These are phyloP conservation scores for Amblyraja radiata DNA, from an alignment of 2,797 vertebrate species.

Conservation along the genomic window DNA sequence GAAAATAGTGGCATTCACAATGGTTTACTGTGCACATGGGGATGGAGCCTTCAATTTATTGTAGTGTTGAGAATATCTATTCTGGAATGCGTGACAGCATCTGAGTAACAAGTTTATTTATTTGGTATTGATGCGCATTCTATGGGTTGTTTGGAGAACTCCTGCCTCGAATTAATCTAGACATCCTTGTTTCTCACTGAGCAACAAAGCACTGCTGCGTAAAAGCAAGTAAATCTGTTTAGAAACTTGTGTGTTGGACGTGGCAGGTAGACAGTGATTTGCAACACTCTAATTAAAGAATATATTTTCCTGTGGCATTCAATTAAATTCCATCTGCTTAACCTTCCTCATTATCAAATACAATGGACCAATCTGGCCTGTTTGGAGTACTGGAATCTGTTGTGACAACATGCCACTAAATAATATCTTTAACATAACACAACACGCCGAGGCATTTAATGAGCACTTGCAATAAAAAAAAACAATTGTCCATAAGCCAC, in stretches of 20 bases:
- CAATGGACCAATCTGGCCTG: neutral
- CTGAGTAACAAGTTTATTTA: too few species aligned
- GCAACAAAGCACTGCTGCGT: too few species aligned
- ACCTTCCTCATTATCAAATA: neutral
- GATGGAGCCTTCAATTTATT: neutral
- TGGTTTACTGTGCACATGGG: neutral
- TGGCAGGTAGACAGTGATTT: neutral
- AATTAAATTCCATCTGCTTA: neutral
- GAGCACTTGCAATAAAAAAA: too few species aligned
- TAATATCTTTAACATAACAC: too few species aligned
- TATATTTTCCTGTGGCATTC: neutral
- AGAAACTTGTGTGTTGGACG: too few species aligned
- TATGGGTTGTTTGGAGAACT: too few species aligned
- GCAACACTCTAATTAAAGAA: neutral
- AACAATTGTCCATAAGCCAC: too few species aligned
- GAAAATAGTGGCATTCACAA: neutral
- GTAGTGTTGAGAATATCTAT: neutral
- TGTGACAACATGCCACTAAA: neutral
- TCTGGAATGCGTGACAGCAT: neutral
- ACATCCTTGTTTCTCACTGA: too few species aligned
- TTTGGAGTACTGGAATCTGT: neutral
- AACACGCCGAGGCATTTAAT: too few species aligned
- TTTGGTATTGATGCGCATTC: too few species aligned
- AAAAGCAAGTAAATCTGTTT: too few species aligned
- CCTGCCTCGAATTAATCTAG: too few species aligned